phyloP scores from a whole-genome alignment of 2,113 vertebrate species.

The Pollachius pollachius region DNA sequence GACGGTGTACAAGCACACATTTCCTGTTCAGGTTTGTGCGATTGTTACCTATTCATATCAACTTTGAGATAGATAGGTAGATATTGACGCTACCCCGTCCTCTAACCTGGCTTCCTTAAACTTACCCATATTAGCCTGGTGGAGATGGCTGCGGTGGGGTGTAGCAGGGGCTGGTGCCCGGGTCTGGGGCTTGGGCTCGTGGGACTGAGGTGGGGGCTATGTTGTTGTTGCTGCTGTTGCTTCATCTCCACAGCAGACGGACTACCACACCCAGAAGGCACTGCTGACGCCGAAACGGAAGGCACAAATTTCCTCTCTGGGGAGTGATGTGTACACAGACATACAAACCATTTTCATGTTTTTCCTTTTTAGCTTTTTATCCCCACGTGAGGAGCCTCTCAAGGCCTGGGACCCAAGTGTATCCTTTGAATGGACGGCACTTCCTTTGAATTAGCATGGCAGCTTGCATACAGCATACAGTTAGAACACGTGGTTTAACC shows the following conservation, averaged over 20 bases:
- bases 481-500: too few species aligned
- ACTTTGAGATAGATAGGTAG: too few species aligned
- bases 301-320: constrained; percentile 97
- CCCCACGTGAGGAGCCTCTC: constrained; percentile 21
- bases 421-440: constrained; percentile 12
- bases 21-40: too few species aligned
- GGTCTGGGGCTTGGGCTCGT: constrained; percentile 75
- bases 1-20: too few species aligned
- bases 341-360: constrained; percentile 34
- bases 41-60: too few species aligned
- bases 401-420: constrained; percentile 9
- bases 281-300: constrained; percentile 83
- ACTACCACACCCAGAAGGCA: constrained; percentile 87
- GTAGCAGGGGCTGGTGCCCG: constrained; percentile 71
- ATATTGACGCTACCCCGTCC: too few species aligned
- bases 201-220: constrained; percentile 81
- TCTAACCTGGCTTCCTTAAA: too few species aligned
- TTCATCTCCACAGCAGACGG: constrained; percentile 76
- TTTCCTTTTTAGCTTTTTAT: constrained; percentile 10
- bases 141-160: constrained; percentile 72
- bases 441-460: too few species aligned
- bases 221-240: constrained; percentile 61
- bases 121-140: constrained; percentile 68
- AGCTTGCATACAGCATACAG: too few species aligned
- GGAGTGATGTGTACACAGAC: constrained; percentile 35